Percentiles rank a stretch among this genome's conserved stretches.
These are phyloP conservation scores for Cyphomyrus plagiostoma DNA, from an alignment of 2,113 vertebrate genomes.

Conservation along the genomic window DNA sequence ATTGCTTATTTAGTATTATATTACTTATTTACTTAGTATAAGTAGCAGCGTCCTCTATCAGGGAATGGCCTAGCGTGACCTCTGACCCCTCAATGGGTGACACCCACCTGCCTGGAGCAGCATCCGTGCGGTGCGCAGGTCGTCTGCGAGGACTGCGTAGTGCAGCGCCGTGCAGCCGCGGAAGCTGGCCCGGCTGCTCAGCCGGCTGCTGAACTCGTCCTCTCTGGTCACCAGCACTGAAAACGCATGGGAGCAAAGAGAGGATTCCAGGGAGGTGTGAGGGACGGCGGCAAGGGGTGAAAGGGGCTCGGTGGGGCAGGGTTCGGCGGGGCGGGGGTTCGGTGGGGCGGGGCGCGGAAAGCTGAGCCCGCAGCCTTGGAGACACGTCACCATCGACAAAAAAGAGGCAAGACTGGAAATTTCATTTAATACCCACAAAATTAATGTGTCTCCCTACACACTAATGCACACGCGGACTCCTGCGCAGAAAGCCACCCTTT, in stretches of 20 bases:
- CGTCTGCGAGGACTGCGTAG: slow-evolving; percentile 82
- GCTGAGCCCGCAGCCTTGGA: neutral
- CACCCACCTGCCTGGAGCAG: slow-evolving; percentile 78
- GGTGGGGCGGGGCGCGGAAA: neutral
- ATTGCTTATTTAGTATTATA: neutral
- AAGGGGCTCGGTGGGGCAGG: neutral
- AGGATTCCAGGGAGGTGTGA: neutral
- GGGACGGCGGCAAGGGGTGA: neutral
- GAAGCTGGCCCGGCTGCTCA: slow-evolving; percentile 86
- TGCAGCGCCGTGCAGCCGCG: slow-evolving; percentile 84
- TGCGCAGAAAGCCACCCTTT: neutral
- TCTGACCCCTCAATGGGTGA: neutral
- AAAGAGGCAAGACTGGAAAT: neutral
- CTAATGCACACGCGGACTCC: neutral
- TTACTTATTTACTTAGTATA: no score
- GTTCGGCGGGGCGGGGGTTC: no score
- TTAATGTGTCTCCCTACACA: neutral
- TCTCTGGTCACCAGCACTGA: slow-evolving; percentile 86
- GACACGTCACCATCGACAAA: neutral
- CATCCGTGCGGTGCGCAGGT: slow-evolving; percentile 62
- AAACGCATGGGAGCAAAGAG: neutral
- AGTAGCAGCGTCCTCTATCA: neutral
- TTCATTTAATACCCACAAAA: neutral
- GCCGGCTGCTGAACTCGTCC: slow-evolving; percentile 86
- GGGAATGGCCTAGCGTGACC: neutral